Evolutionary conservation across 2,113 vertebrate genomes (phyloP), one percentile per base, ranked within the genome.

Genomic region (Ploceus nigricollis): DNA sequence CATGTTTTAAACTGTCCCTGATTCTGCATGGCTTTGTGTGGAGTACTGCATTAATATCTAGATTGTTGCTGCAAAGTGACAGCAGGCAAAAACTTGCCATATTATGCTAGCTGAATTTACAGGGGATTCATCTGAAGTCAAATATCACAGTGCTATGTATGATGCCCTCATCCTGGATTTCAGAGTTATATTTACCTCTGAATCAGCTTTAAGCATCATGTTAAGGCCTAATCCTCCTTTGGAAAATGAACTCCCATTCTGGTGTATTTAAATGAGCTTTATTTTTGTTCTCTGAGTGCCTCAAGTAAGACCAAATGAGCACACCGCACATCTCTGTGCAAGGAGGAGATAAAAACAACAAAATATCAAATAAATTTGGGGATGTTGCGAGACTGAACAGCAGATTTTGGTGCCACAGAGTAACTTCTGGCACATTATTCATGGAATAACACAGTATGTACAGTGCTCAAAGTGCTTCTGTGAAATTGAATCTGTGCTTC

Each of bases 201-300:
- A 97, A 97, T 97, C 88, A 94, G 94, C 93, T 97, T 97, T 97
- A 95, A 91, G 71, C 58, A 86, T 72, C 76, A 63, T 94, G 86
- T 87, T 91, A 94, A 95, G 80, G 83, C 64, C 70, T 96, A 95
- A 96, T 96, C 94, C 77, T 96, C 53, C 75, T 95, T 73, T 92
- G 51, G 87, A 84, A 95, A 95, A 94, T 58, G 86, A 95, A 88
- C 81, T 86, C 20, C n/a, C 6, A 28, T 89, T 71, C 82, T 89
- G 57, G 16, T 90, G 3, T 76, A 91, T 90, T 71, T 82, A 78
- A 90, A 82, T 71, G 44, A 81, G 89, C 71, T 78, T 84, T 79
- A 40, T 72, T 91, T 94, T 95, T 81, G 24, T 24, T 72, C 70
- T 73, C 2, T 57, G 82, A 17, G 50, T 61, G 68, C 30, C 30